Percentiles rank a stretch among this genome's conserved stretches.
Conservation (phyloP, 2,888 invertebrate species). For the Odontocolon sp. region DNA sequence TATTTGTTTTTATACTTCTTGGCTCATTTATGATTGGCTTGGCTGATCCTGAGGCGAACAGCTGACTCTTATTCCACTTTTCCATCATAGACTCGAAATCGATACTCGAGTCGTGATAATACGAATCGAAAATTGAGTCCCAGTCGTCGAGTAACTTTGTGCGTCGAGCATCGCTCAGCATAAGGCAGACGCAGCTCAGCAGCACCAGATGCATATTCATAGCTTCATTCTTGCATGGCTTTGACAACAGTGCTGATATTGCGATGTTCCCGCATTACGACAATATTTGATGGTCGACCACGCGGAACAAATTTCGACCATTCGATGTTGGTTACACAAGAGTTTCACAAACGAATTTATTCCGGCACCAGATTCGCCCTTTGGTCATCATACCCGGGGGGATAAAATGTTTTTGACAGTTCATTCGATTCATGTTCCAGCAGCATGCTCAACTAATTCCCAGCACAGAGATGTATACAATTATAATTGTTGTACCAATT, state of each 20-base stretch:
- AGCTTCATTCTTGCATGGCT: conserved; percentile 68
- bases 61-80: background rate
- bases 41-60: background rate
- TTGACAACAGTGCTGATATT: conserved; percentile 44
- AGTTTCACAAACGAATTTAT: background rate
- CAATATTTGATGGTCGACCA: background rate
- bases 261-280: background rate
- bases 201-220: conserved; percentile 70
- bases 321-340: background rate
- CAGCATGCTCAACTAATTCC: no score
- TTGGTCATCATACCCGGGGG: no score
- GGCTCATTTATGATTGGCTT: background rate
- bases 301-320: background rate
- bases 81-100: background rate
- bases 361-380: no score
- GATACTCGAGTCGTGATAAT: conserved; percentile 13
- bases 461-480: no score
- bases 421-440: no score
- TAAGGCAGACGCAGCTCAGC: conserved; percentile 68
- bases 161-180: conserved; percentile 60
- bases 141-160: conserved; percentile 33
- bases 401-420: no score
- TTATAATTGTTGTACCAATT: no score
- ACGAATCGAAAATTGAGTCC: conserved; percentile 27
- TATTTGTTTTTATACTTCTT: background rate